Conservation (phyloP, 2,888 invertebrate species). For the Endomychus coccineus region DNA sequence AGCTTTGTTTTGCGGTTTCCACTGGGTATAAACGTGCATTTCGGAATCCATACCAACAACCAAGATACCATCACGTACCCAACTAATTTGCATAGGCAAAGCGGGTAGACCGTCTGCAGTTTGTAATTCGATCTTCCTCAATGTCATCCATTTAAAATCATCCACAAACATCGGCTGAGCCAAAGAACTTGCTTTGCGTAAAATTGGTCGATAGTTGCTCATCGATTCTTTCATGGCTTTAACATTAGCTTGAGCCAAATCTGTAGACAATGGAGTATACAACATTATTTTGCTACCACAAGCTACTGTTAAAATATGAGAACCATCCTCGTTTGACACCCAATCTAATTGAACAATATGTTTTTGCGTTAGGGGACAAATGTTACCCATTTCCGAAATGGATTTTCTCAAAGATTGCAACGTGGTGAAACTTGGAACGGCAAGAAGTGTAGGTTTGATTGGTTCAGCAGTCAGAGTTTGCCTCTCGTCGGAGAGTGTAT, state of each 20-base stretch:
- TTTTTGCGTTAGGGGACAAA: constrained; percentile 83
- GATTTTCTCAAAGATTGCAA: constrained; percentile 79
- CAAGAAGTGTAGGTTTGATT: constrained; percentile 52
- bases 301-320: constrained; percentile 93
- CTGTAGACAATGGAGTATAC: constrained; percentile 89
- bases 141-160: constrained; percentile 94
- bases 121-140: constrained; percentile 80
- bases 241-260: constrained; percentile 89
- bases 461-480: constrained; percentile 40
- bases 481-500: constrained; percentile 67
- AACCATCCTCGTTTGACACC: constrained; percentile 99
- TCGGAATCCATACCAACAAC: constrained; percentile 99
- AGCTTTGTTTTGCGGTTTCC: constrained; percentile 64
- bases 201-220: constrained; percentile 72
- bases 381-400: constrained; percentile 86
- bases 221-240: constrained; percentile 67
- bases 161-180: constrained; percentile 85
- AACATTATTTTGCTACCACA: constrained; percentile 89
- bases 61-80: constrained; percentile 93
- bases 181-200: constrained; percentile 85
- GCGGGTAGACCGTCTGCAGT: constrained; percentile 96
- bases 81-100: constrained; percentile 96
- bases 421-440: constrained; percentile 87
- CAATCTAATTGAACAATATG: constrained; percentile 94
- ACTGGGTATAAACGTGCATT: constrained; percentile 99